phyloP scores from a whole-genome alignment of 1,140 invertebrate genomes.

The Drosophila biarmipes region DNA sequence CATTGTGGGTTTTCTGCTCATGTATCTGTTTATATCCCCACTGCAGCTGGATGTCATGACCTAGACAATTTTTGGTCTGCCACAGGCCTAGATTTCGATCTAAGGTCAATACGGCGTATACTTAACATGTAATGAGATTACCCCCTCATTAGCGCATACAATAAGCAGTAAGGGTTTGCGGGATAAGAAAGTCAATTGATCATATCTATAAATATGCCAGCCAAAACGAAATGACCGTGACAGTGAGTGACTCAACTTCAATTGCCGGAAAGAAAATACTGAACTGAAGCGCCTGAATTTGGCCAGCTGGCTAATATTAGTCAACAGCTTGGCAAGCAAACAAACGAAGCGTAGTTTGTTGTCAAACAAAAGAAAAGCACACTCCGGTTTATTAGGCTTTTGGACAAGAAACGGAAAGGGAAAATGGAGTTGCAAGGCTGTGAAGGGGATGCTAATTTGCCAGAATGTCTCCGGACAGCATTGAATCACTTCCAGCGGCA shows the following conservation, averaged over 20 bases:
- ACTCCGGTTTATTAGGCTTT: slow-evolving; percentile 14
- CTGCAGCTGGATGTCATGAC: slow-evolving; percentile 64
- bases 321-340: slow-evolving; percentile 29
- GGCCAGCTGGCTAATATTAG: slow-evolving; percentile 44
- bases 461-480: neutral
- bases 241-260: slow-evolving; percentile 48
- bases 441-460: slow-evolving; percentile 1
- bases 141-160: slow-evolving; percentile 37
- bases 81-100: slow-evolving; percentile 53
- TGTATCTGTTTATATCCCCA: slow-evolving; percentile 21
- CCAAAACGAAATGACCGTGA: slow-evolving; percentile 18
- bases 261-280: slow-evolving; percentile 13
- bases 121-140: slow-evolving; percentile 22
- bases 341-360: slow-evolving; percentile 22
- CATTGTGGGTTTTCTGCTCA: slow-evolving; percentile 39
- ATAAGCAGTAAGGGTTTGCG: slow-evolving; percentile 43
- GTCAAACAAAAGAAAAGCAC: slow-evolving; percentile 8
- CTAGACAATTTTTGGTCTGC: slow-evolving; percentile 65
- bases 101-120: slow-evolving; percentile 55
- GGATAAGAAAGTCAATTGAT: slow-evolving; percentile 28
- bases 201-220: slow-evolving; percentile 27
- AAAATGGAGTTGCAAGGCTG: slow-evolving; percentile 40
- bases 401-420: slow-evolving; percentile 14
- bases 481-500: slow-evolving; percentile 19
- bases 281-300: slow-evolving; percentile 31